Conservation (phyloP, 2,888 invertebrate species). For the Dasypogon diadema region DNA sequence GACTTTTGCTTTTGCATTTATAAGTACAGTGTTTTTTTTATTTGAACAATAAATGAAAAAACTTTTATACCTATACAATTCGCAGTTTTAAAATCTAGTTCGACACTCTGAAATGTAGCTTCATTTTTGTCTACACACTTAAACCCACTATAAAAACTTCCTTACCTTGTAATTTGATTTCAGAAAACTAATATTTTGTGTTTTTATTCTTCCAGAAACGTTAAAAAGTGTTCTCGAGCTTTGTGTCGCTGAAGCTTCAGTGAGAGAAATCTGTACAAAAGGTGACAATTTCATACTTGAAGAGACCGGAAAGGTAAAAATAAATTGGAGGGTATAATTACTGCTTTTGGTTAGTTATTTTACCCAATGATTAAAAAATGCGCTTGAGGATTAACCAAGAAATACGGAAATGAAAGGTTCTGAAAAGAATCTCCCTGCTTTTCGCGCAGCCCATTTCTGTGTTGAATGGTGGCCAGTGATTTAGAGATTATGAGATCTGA, state of each 20-base stretch:
- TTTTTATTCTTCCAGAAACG: slow-evolving; percentile 79
- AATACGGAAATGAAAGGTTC: slow-evolving; percentile 50
- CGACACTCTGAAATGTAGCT: too few relatives aligned
- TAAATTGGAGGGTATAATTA: neutral
- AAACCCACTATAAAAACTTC: too few relatives aligned
- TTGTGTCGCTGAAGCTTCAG: slow-evolving; percentile 89
- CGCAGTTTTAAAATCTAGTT: too few relatives aligned
- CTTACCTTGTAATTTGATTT: too few relatives aligned
- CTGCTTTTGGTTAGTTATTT: neutral
- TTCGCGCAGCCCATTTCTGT: slow-evolving; percentile 57
- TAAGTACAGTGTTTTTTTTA: too few relatives aligned
- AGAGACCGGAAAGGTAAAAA: slow-evolving; percentile 88
- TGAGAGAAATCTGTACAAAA: slow-evolving; percentile 90
- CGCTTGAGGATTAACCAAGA: slow-evolving; percentile 64
- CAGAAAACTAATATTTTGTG: slow-evolving; percentile 51
- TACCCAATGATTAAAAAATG: slow-evolving; percentile 66
- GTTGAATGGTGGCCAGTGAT: slow-evolving; percentile 62
- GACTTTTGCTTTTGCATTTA: too few relatives aligned
- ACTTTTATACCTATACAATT: too few relatives aligned
- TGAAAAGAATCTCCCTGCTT: slow-evolving; percentile 44
- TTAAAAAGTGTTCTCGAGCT: slow-evolving; percentile 89
- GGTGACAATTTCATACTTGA: slow-evolving; percentile 90
- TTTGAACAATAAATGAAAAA: too few relatives aligned
- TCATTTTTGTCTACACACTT: too few relatives aligned
- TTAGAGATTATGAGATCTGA: slow-evolving; percentile 70